Conservation (phyloP, 1,140 invertebrate species). For the Trichonephila inaurata region DNA sequence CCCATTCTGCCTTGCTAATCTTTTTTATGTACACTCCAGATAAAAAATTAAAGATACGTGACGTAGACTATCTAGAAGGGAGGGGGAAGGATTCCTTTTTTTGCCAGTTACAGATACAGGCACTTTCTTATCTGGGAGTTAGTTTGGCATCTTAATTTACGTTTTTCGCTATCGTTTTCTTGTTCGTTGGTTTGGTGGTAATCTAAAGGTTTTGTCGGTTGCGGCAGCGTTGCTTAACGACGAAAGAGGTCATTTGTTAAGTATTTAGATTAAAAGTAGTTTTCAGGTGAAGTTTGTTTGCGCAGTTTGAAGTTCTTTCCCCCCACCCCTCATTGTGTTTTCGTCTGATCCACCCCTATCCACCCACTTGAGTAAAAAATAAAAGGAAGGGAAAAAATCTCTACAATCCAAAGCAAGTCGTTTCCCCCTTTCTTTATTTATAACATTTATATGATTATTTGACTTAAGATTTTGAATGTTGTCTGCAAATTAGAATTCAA, state of each 20-base stretch:
- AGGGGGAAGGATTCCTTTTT: too few relatives aligned
- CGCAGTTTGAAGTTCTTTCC: background rate
- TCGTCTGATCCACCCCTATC: background rate
- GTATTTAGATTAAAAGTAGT: background rate
- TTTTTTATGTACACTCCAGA: conserved; percentile 58
- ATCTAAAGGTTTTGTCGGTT: conserved; percentile 1
- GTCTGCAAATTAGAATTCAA: too few relatives aligned
- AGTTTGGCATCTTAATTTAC: conserved; percentile 66
- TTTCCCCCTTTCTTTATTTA: too few relatives aligned
- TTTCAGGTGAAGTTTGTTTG: conserved; percentile 16
- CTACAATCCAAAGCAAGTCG: too few relatives aligned
- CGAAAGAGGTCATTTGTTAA: conserved; percentile 44
- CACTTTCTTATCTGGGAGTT: background rate
- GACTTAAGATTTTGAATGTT: too few relatives aligned
- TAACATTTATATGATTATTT: too few relatives aligned
- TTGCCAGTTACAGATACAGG: background rate
- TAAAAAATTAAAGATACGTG: conserved; percentile 71
- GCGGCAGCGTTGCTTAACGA: background rate
- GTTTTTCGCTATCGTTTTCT: background rate
- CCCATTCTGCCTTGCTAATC: conserved; percentile 49
- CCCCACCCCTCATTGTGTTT: background rate
- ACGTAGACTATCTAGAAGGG: background rate
- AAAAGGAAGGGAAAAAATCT: background rate
- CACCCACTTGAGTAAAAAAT: background rate
- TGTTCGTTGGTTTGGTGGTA: background rate